Base-by-base conservation (phyloP, 1,140 invertebrate species). In the Drosophila santomea region DNA sequence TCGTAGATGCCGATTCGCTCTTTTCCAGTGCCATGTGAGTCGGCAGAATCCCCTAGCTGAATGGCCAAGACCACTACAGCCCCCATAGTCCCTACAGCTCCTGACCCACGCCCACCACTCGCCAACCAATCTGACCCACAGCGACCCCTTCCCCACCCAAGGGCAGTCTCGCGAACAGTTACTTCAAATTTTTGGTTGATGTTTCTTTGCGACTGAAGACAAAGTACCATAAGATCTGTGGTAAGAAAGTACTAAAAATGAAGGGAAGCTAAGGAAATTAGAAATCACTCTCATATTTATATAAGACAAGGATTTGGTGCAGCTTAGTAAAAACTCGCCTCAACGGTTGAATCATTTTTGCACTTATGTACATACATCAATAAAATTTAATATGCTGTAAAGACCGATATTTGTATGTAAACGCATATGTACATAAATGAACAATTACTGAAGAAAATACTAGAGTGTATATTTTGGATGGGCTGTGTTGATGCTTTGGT, bases 1-100 rank as follows among this genome's bases (percentile, higher is more conserved):
- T 54, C n/a, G 44, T 23, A 43, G 73, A 47, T 72, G 59, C 59
- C 91, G 69, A 56, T 78, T 72, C 77, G 81, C 86, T 82, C 84
- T 77, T 77, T 81, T 45, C 50, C 25, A 69, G 39, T 32, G 41
- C 54, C 32, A 17, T 28, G 38, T 23, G 23, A 57, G 55, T 32
- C 56, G 41, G 45, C 43, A 58, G 56, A 45, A 55, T 57, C 63
- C 59, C 43, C 55, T 57, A 55, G 74, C 58, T 55, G 35, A 63
- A 23, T 67, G 69, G 71, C 51, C 56, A 8, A 28, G 28, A 38
- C 63, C 74, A 54, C 73, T 56, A 67, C 58, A 3, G 10, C 17
- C 43, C 43, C 10, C 8, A 25, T 20, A 25, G 25, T 6, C 17
- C 58, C 76, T 67, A 59, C 66, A 47, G 28, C 57, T 52, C 38